Percentiles rank a stretch among this genome's conserved stretches.
Conservation (phyloP, 1,140 invertebrate genomes). For the Drosophila ercepeae region DNA sequence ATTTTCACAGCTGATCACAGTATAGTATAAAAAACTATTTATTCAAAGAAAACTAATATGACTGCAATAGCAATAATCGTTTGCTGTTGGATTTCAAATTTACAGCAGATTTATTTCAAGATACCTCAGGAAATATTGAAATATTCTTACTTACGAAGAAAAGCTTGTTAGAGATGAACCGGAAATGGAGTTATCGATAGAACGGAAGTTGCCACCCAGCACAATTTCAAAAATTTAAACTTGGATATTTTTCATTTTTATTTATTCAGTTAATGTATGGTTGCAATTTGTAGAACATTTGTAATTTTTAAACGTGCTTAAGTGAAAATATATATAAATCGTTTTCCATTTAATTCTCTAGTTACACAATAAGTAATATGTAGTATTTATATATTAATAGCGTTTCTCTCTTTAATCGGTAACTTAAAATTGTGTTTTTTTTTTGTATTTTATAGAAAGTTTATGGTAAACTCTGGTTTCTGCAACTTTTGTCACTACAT, state of each 20-base stretch:
- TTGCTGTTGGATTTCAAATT: too few relatives aligned
- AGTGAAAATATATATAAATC: slow-evolving; percentile 74
- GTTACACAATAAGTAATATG: slow-evolving; percentile 76
- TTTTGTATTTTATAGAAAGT: slow-evolving; percentile 11
- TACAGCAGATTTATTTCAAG: background rate
- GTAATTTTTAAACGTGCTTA: slow-evolving; percentile 72
- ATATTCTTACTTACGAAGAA: too few relatives aligned
- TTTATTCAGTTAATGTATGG: slow-evolving; percentile 63
- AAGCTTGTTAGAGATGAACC: background rate
- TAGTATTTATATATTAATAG: slow-evolving; percentile 72
- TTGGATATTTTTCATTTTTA: slow-evolving; percentile 45
- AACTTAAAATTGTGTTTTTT: slow-evolving; percentile 52
- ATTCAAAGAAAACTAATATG: too few relatives aligned
- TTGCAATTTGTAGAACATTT: slow-evolving; percentile 73
- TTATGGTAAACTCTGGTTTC: slow-evolving; percentile 30
- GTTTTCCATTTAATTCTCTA: slow-evolving; percentile 70
- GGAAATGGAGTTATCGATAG: background rate
- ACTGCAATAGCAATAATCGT: too few relatives aligned
- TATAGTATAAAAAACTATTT: too few relatives aligned
- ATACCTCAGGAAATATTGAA: background rate
- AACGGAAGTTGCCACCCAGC: background rate
- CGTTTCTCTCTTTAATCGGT: slow-evolving; percentile 45
- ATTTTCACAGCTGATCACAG: slow-evolving; percentile 1
- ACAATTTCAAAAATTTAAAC: background rate
- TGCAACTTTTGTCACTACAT: slow-evolving; percentile 48